phyloP scores from a whole-genome alignment of 2,888 invertebrate genomes.

The Alloscopus bannaensis region DNA sequence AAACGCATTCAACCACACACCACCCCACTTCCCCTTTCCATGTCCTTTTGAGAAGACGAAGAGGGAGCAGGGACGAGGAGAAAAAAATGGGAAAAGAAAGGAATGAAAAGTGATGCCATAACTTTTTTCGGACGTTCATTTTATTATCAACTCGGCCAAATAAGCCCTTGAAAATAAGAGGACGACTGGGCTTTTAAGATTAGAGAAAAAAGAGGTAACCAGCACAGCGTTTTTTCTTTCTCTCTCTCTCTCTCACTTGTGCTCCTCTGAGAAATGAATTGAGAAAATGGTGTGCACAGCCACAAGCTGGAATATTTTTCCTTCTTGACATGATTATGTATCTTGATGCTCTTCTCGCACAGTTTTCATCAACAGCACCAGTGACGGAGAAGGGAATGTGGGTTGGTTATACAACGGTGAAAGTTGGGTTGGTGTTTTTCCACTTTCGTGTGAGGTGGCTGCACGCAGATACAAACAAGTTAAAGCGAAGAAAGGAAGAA shows the following conservation, averaged over 20 bases:
- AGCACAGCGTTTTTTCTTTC: conserved; percentile 20
- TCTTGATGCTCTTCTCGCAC: conserved; percentile 26
- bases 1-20: neutral
- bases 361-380: conserved; percentile 42
- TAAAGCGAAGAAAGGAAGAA: conserved; percentile 14
- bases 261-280: conserved; percentile 53
- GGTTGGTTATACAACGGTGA: conserved; percentile 9
- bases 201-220: conserved; percentile 50
- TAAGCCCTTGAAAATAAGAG: conserved; percentile 54
- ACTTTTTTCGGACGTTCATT: conserved; percentile 58
- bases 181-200: conserved; percentile 58
- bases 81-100: conserved; percentile 21
- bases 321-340: conserved; percentile 54
- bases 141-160: conserved; percentile 55
- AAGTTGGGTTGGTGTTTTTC: too few relatives aligned
- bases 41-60: neutral
- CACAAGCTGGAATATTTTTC: conserved; percentile 17
- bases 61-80: conserved; percentile 1
- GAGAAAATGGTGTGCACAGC: conserved; percentile 14
- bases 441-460: too few relatives aligned
- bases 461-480: neutral
- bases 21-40: conserved; percentile 10
- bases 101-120: conserved; percentile 63
- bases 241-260: neutral
- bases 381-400: conserved; percentile 21